Evolutionary conservation across 35 echinoderm and acorn worm species (phyloP), one percentile per base, ranked within the genome.

Genomic region (Acanthaster planci): DNA sequence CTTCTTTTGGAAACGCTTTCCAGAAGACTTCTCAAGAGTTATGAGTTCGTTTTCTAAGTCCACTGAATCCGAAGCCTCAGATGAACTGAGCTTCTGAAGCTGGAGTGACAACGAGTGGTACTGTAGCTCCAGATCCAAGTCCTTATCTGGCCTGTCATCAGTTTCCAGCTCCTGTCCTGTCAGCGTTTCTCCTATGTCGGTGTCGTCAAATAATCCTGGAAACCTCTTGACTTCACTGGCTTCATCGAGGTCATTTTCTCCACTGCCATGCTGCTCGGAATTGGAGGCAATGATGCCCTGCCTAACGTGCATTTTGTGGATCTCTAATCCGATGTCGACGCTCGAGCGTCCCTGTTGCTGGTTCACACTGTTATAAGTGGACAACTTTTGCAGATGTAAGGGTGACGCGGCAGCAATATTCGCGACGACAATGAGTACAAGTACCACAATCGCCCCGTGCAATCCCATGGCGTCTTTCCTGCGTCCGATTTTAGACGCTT

Each of bases 261-360:
- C 42, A 47, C 4, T 47, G 12, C 42, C 12, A 47, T 47, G 12
- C 12, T 47, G 4, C 12, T 12, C 4, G 42, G 42, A 4, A 47
- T 47, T 12, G 4, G 12, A 12, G 64, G 10, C 64, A 14, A 19
- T 8, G 16, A 31, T 72, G 2, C 29, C 1, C 64, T 31, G 64
- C 64, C 64, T 72, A 9, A 34, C 14, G 9, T 72, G 64, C 64
- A 72, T 72, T 10, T 72, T 72, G 15, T 72, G 64, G 34, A 72
- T 72, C 64, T 72, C 64, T 7, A 26, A 26, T 31, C 64, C 64
- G 34, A 72, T 72, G 34, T 72, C 64, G 34, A 72, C 30, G 64
- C 22, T 26, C 22, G 64, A 72, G n/a, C 30, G 64, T 72, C 23
- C 30, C 26, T 7, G 21, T 27, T 72, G 14, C 1, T 26, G 34